Evolutionary conservation across 2,888 invertebrate genomes (phyloP).

Genomic region (Pterostichus niger): DNA sequence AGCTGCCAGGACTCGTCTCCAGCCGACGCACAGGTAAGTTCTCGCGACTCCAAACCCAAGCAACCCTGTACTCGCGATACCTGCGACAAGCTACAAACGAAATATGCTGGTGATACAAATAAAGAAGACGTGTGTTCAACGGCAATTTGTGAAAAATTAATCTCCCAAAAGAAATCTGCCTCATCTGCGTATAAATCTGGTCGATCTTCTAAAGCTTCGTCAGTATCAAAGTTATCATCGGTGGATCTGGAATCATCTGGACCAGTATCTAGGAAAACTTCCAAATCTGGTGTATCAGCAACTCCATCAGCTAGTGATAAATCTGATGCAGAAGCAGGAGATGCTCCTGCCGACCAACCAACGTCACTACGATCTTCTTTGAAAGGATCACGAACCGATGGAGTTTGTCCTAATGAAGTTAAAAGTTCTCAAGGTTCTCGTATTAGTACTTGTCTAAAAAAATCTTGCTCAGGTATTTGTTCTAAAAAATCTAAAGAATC

Average conservation of each 20-base stretch:
- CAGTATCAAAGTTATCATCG: conserved; percentile 24
- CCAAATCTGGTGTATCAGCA: conserved; percentile 1
- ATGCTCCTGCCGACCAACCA: background rate
- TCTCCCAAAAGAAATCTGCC: background rate
- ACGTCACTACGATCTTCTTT: no score
- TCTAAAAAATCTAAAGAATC: background rate
- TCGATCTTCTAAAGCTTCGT: conserved; percentile 14
- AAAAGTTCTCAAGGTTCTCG: no score
- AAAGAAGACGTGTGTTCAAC: background rate
- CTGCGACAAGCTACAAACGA: background rate
- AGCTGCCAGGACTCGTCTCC: conserved; percentile 40
- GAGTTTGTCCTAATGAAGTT: no score
- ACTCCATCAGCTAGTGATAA: background rate
- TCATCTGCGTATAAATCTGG: background rate
- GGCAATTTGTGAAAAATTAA: background rate
- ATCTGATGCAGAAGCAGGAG: background rate
- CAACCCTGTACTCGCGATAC: background rate
- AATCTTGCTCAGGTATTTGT: background rate
- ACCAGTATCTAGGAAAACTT: conserved; percentile 9
- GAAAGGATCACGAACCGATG: no score
- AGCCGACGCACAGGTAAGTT: conserved; percentile 62
- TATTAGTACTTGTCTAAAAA: background rate
- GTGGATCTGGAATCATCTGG: conserved; percentile 32
- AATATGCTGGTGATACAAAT: background rate
- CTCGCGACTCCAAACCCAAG: background rate